Percentiles rank a stretch among this genome's conserved stretches.
Evolutionary conservation across 23 tunicate species (phyloP).

Genomic region (Diplosoma virens): DNA sequence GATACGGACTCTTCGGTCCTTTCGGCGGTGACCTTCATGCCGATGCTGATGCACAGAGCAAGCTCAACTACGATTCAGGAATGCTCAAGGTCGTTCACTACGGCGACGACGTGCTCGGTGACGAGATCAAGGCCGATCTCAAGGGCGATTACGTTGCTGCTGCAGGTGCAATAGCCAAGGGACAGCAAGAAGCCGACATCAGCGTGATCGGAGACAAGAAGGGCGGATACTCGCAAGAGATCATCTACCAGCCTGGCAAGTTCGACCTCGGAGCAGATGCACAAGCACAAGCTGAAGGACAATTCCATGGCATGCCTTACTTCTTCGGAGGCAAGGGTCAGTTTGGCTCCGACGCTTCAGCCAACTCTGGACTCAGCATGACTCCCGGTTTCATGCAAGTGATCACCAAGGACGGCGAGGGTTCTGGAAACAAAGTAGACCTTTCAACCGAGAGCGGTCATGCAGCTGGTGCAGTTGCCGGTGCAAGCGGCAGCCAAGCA

Average conservation of each 20-base stretch:
- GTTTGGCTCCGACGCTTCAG: not conserved
- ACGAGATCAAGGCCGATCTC: constrained; percentile 12
- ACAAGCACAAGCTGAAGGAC: not conserved
- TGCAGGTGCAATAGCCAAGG: not conserved
- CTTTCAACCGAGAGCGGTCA: not conserved
- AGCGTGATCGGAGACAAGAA: constrained; percentile 17
- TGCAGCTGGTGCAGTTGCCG: constrained; percentile 4
- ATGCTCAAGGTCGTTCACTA: not conserved
- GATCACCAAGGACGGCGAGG: constrained; percentile 18
- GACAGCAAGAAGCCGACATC: constrained; percentile 2
- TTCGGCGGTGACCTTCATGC: not conserved
- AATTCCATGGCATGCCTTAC: not conserved
- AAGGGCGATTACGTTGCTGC: not conserved
- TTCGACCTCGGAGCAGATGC: not conserved
- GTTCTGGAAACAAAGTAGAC: not conserved
- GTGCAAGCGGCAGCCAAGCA: constrained; percentile 12
- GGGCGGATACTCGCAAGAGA: not conserved
- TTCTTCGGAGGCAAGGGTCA: constrained; percentile 14
- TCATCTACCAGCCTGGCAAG: constrained; percentile 9
- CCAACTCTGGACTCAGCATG: not conserved
- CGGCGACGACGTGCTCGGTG: not conserved
- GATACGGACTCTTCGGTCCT: not conserved
- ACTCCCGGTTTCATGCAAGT: not conserved
- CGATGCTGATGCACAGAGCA: constrained; percentile 14
- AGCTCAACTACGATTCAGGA: not conserved